Base-by-base conservation (phyloP, 2,888 invertebrate species). In the Amphipoea lucens region DNA sequence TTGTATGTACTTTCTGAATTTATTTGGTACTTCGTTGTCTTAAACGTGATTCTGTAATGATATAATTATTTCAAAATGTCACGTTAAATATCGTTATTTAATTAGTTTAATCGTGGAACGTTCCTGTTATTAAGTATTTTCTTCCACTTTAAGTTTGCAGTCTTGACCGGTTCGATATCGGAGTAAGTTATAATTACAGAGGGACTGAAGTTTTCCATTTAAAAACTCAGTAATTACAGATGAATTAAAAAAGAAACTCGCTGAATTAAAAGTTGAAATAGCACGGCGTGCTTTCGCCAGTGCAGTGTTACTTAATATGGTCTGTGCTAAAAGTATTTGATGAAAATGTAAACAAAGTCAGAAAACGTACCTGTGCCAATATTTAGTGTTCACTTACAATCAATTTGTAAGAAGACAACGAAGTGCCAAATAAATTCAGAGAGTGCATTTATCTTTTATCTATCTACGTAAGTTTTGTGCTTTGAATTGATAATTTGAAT, bases 101-200 rank as follows among this genome's bases (percentile, higher is more conserved):
- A 88, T 89, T 71, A 89, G 68, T 88, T 88, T 84, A 80, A 88
- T 82, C 84, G 72, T 60, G 62, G 74, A 81, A 70, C 72, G 67
- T 69, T 79, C 45, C 23, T 81, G 74, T 81, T 75, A 75, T 84
- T 84, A 84, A 85, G 48, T 84, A 79, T 84, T 88, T 85, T 77
- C 80, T 89, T 85, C 76, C 67, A 81, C 78, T 86, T 76, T 17
- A 81, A 85, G 86, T 85, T 85, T 81, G 83, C 84, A 88, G 86
- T 88, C 83, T 84, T 85, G 83, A 86, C 88, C 88, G 87, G 90
- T 89, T 86, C 84, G 89, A 81, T 91, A 90, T 88, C 81, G 80
- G 85, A 86, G 68, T 77, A 90, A 89, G 81, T 91, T 92, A 88
- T 91, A 91, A 92, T 91, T 91, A 83, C 86, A 66, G 71, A 74